Evolutionary conservation across 1,140 invertebrate species (phyloP).

Genomic region (Platorchestia sp.): DNA sequence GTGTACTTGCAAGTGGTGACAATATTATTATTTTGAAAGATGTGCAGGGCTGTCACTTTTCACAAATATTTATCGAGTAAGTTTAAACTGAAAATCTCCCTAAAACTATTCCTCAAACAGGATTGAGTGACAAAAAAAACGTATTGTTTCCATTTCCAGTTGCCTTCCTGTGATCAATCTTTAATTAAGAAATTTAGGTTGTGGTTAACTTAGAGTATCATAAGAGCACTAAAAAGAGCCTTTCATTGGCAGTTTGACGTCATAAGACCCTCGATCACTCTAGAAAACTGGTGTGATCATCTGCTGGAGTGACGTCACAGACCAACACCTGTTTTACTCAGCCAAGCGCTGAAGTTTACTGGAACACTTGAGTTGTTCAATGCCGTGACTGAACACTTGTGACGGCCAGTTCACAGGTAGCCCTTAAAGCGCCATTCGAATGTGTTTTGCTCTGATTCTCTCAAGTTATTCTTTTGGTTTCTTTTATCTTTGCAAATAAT

Average conservation of each 20-base stretch:
- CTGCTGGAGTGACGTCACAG: background rate
- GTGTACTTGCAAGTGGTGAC: background rate
- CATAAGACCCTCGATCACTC: background rate
- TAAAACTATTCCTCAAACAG: background rate
- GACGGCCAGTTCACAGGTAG: background rate
- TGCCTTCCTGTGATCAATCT: too few relatives aligned
- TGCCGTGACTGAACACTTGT: constrained; percentile 35
- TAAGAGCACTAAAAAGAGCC: background rate
- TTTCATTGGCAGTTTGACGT: background rate
- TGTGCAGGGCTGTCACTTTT: too few relatives aligned
- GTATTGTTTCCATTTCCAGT: too few relatives aligned
- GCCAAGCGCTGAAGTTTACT: background rate
- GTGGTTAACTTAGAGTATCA: background rate
- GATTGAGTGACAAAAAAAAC: background rate
- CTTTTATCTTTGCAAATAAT: constrained; percentile 5
- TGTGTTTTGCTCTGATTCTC: background rate
- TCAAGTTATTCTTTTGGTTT: background rate
- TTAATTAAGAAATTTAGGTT: too few relatives aligned
- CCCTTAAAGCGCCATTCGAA: background rate
- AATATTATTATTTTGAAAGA: background rate
- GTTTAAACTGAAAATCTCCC: background rate
- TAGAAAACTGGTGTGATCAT: background rate
- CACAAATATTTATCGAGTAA: background rate
- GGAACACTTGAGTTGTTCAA: constrained; percentile 31
- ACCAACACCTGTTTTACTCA: background rate